Base-by-base conservation (phyloP, 2,888 invertebrate genomes). In the Drosophila conformis region DNA sequence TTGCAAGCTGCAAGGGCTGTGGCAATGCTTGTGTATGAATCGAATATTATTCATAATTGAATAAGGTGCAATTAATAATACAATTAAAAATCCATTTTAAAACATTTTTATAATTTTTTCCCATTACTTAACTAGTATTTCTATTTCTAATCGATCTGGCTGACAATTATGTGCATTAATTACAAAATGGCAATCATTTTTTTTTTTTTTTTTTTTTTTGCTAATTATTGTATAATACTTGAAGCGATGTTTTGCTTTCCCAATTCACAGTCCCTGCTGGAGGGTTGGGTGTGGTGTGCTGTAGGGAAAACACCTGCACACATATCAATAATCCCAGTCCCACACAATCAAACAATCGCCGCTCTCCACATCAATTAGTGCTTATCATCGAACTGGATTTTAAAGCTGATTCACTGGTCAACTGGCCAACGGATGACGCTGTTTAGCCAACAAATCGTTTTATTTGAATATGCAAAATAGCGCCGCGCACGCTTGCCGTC, bases 21-120 rank as follows among this genome's bases (percentile, higher is more conserved):
- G 52, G 58, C 25, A 48, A 46, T 31, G 13, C 56, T 74, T 74
- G 70, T 67, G 89, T 82, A 73, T 73, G 74, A 76, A 60, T 80
- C 74, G 52, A 73, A 59, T 64, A 84, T 67, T 81, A 89, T 89
- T 90, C 91, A 89, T 87, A 90, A 90, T 87, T 89, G 77, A 87
- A 87, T 89, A 74, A 89, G 82, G 74, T 78, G 78, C 76, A 90
- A 85, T 90, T 87, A 90, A 87, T 90, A 89, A 90, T 87, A 87
- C 85, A 90, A 90, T 85, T 90, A 86, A 74, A 65, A 90, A 83
- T 75, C 73, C 67, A 90, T 90, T 85, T 80, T 63, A 80, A 90
- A 85, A 71, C 83, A 90, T 77, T 83, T 87, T 68, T 78, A 73
- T 71, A 78, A 78, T 75, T 74, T 70, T 74, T 82, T 68, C 58